Evolutionary conservation across 2,797 vertebrate genomes (phyloP), one percentile per base, ranked within the genome.

Genomic region (Tapera naevia): DNA sequence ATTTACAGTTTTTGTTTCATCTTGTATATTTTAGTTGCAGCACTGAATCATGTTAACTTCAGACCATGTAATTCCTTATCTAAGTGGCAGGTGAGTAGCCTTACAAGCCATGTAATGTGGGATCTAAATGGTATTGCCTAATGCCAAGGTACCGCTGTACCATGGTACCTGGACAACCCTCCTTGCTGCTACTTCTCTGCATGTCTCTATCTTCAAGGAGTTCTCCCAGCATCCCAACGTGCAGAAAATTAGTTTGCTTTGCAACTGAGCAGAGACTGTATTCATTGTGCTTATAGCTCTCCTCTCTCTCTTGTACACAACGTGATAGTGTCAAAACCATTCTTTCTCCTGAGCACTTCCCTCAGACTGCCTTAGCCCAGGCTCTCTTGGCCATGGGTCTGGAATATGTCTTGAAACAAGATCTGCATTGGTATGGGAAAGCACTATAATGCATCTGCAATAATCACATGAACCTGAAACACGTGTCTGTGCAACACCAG

Each of bases 341-440:
- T 21, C n/a, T 56, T 81, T 14, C 19, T 9, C 10, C 10, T 1
- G 1, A 45, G 32, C 33, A 13, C 6, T 51, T 64, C 39, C 41
- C 27, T n/a, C 15, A 65, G 33, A 19, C 15, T 54, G 37, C 41
- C 57, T 85, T 71, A 50, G 18, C 27, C 46, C 19, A 58, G n/a
- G 25, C 5, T 71, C 1, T 65, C 32, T 37, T 28, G 5, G 5
- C 12, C 0, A 0, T 43, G 33, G 17, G 6, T 41, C 46, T 73
- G 48, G n/a, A 86, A 50, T 10, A 32, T 7, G 9, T 58, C n/a
- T 69, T 35, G 62, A 65, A 60, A 58, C 22, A 79, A 58, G 18
- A 24, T 83, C 37, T 67, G n/a, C 12, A 14, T 15, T 0, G 0
- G 8, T n/a, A 41, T 11, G 17, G 24, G 7, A 67, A 62, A 88